Evolutionary conservation across 2,888 invertebrate species (phyloP), one percentile per base, ranked within the genome.

Genomic region (Ashinkailepas kermadecensis): DNA sequence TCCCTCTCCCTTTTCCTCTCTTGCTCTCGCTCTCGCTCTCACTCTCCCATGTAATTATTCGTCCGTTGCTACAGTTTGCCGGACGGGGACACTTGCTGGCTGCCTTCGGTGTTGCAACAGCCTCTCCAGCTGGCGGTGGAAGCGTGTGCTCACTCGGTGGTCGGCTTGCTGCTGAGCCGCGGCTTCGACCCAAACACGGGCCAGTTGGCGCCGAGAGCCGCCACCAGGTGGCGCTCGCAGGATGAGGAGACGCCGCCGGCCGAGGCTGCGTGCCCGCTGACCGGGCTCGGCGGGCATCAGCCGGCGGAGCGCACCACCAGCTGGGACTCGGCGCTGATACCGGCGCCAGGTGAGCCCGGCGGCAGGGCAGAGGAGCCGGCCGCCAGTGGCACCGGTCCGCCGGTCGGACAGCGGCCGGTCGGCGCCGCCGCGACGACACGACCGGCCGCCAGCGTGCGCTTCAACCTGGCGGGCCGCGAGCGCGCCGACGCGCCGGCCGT

Each of bases 1-100:
- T 74, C 74, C 56, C 74, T 74, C 74, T 74, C 74, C 67, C 81
- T 81, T 74, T 81, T 74, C 25, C 81, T 81, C 78, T 59, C 81
- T 59, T 78, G 62, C 39, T 23, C 64, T 62, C 25, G 62, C 54
- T 58, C n/a, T 59, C 78, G 58, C 78, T 78, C 59, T 81, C 58
- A 1, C 58, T 39, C 39, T 39, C 39, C 39, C 1, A 39, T 39
- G 39, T 39, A 39, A 39, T 39, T 39, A 39, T 39, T 39, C 39
- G 39, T 39, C 39, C 39, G 39, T 59, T 59, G 59, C 56, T 56
- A 56, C 74, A 74, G 74, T 15, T 18, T 18, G 13, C 54, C 54
- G 9, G 56, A 54, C 21, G 54, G 18, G 74, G 74, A 74, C 74
- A 54, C 74, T 21, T 74, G 74, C 56, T 74, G 74, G 74, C 54